phyloP scores from a whole-genome alignment of 1,140 invertebrate species.

The Pseudomyrmex dendroicus region DNA sequence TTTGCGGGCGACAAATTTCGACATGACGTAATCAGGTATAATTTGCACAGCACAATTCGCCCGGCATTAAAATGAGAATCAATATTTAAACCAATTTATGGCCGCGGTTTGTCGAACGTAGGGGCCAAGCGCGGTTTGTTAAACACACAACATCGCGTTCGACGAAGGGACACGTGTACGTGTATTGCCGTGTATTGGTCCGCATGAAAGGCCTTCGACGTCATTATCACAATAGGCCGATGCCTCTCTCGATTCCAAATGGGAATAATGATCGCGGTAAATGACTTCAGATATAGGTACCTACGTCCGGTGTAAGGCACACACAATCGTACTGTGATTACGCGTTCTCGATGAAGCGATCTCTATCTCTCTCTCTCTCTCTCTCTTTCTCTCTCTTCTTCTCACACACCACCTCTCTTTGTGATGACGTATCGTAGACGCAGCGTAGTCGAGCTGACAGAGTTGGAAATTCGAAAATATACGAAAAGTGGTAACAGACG shows the following conservation, averaged over 20 bases:
- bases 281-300: slow-evolving; percentile 32
- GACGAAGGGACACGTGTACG: slow-evolving; percentile 48
- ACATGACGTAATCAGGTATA: slow-evolving; percentile 47
- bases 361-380: slow-evolving; percentile 9
- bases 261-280: slow-evolving; percentile 45
- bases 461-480: slow-evolving; percentile 36
- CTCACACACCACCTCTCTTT: background rate
- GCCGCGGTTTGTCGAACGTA: slow-evolving; percentile 42
- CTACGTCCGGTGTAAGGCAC: slow-evolving; percentile 6
- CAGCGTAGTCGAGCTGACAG: background rate
- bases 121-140: slow-evolving; percentile 37
- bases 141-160: slow-evolving; percentile 50
- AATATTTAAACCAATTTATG: slow-evolving; percentile 59
- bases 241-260: slow-evolving; percentile 20
- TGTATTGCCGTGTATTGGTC: slow-evolving; percentile 24
- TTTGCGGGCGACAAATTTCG: slow-evolving; percentile 36
- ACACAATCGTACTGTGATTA: slow-evolving; percentile 9
- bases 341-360: background rate
- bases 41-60: slow-evolving; percentile 44
- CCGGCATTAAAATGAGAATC: slow-evolving; percentile 58
- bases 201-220: slow-evolving; percentile 32
- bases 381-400: background rate
- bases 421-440: background rate
- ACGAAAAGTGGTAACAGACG: slow-evolving; percentile 26
- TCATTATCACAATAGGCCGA: slow-evolving; percentile 47